Base-by-base conservation (phyloP, 35 echinoderm and acorn worm species). In the Amphiura filiformis region DNA sequence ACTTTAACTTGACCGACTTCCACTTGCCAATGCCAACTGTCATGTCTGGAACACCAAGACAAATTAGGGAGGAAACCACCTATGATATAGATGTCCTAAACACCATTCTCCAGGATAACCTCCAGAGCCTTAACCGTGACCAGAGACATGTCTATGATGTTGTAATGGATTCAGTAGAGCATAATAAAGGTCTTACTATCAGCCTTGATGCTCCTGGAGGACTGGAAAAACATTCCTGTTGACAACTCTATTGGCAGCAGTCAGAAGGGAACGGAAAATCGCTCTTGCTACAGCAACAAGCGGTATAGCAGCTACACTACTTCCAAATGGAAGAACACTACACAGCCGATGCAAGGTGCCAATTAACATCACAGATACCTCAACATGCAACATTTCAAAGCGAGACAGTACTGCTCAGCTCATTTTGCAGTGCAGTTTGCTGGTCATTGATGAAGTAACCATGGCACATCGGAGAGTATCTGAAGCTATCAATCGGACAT, bases 331-430 rank as follows among this genome's bases (percentile, higher is more conserved):
- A 33, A 31, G 57, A 77, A 90, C 88, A 1, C 14, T 77, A 1
- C 88, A 90, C 39, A 70, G 44, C 35, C 15, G 30, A 1, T 83
- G 36, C 38, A 90, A 90, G 35, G 14, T 90, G 32, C 87, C 80
- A 61, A 23, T 89, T 35, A 15, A 81, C n/a, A 11, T 30, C 17
- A 33, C 79, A 0, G 31, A 39, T 32, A 47, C n/a, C 41, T 81
- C 78, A 57, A 89, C 87, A 1, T 81, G 87, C 56, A 82, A 89
- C 56, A 82, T 89, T 40, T 26, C 86, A 80, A 1, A 37, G 39
- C 4, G 40, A 7, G 12, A 37, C 20, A 30, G 5, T 1, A 31
- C 13, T 26, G 79, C 57, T 1, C 42, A 75, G 18, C 13, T 37
- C 39, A 75, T 89, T 5, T 4, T 15, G 39, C 56, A 83, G 32